These are phyloP conservation scores for Zaprionus ghesquierei DNA, from an alignment of 1,140 invertebrate genomes.

Conservation along the genomic window DNA sequence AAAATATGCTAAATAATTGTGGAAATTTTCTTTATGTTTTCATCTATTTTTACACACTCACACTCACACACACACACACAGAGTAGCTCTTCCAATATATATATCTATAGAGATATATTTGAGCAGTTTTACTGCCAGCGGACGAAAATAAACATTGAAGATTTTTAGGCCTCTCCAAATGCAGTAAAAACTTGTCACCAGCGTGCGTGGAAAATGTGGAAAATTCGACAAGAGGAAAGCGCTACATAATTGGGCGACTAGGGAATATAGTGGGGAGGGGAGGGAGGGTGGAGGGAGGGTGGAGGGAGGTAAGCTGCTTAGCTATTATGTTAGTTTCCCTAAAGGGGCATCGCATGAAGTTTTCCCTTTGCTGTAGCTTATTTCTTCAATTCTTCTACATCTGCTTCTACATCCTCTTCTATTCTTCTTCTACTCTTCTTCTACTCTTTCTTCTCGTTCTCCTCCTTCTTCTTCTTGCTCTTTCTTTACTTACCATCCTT, in stretches of 20 bases:
- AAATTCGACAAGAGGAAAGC: neutral
- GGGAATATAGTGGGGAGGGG: too few relatives aligned
- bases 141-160: conserved; percentile 32
- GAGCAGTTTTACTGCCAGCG: neutral
- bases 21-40: conserved; percentile 50
- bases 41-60: conserved; percentile 64
- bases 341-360: too few relatives aligned
- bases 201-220: conserved; percentile 35
- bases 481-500: conserved; percentile 79
- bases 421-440: conserved; percentile 75
- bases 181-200: conserved; percentile 36
- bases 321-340: too few relatives aligned
- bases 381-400: neutral
- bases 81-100: neutral
- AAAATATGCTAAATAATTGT: conserved; percentile 36
- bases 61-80: neutral
- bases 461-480: neutral
- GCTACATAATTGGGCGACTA: conserved; percentile 13
- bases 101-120: neutral
- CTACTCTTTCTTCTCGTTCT: neutral
- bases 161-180: conserved; percentile 62
- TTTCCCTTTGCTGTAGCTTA: neutral
- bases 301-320: neutral
- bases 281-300: neutral
- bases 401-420: too few relatives aligned